These are phyloP conservation scores for Eupeodes corollae DNA, from an alignment of 1,140 invertebrate species.

Conservation along the genomic window DNA sequence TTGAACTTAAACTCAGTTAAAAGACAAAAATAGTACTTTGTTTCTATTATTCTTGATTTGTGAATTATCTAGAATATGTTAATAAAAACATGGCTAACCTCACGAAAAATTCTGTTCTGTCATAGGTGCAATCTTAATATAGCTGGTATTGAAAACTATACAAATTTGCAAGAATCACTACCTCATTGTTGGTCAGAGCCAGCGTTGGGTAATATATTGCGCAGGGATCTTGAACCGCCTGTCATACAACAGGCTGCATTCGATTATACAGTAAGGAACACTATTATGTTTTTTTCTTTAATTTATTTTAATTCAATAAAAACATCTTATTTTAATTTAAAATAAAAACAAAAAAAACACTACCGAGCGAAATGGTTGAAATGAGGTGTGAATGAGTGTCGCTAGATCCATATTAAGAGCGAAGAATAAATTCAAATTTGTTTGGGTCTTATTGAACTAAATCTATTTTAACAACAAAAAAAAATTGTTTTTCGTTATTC, in stretches of 20 bases:
- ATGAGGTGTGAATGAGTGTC: no score
- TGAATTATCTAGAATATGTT: neutral
- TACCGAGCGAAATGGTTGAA: neutral
- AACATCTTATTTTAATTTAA: neutral
- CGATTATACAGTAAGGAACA: slow-evolving; percentile 50
- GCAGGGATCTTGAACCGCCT: slow-evolving; percentile 48
- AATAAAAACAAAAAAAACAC: neutral
- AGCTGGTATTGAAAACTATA: slow-evolving; percentile 55
- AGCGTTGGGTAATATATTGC: slow-evolving; percentile 43
- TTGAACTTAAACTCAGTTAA: neutral
- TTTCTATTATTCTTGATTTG: neutral
- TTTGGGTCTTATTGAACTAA: no score
- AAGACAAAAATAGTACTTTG: no score
- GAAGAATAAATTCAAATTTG: no score
- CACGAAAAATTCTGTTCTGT: slow-evolving; percentile 9
- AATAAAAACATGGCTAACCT: neutral
- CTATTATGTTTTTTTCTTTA: neutral
- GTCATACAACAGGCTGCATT: slow-evolving; percentile 74
- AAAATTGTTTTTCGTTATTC: no score
- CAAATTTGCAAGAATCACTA: slow-evolving; percentile 51
- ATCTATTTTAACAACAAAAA: no score
- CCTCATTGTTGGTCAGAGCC: slow-evolving; percentile 69
- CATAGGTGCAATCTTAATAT: slow-evolving; percentile 50
- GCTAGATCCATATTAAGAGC: neutral
- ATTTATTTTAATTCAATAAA: neutral